Evolutionary conservation across 2,113 vertebrate species (phyloP).

Genomic region (Tringa solitaria): DNA sequence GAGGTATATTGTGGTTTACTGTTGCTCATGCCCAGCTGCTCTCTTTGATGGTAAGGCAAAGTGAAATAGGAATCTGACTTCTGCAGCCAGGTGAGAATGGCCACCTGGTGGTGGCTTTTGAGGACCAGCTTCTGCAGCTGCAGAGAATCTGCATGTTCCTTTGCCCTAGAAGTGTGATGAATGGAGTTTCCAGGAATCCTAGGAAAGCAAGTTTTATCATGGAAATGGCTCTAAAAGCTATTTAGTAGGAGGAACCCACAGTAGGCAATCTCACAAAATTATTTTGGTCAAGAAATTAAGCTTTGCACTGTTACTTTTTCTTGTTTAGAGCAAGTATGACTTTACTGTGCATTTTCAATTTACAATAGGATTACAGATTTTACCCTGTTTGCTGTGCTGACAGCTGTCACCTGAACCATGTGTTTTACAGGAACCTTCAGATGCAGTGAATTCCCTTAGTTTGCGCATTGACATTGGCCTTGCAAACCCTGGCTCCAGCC

Average conservation of each 20-base stretch:
- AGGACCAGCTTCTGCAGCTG: not conserved
- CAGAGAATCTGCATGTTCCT: not conserved
- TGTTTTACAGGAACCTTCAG: conserved; percentile 79
- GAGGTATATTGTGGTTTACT: not conserved
- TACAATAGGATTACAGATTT: not conserved
- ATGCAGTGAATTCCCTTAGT: conserved; percentile 83
- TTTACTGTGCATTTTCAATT: not conserved
- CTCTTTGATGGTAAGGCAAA: not conserved
- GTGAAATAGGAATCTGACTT: not conserved
- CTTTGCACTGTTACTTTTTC: not conserved
- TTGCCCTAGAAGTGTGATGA: not conserved
- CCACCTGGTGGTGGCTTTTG: not conserved
- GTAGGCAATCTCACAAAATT: not conserved
- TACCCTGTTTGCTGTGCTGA: not conserved
- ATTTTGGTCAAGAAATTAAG: not conserved
- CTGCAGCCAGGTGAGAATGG: not conserved
- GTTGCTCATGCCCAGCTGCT: not conserved
- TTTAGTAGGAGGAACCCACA: not conserved
- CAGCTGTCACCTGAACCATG: not conserved
- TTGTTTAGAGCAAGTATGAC: not conserved
- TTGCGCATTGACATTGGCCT: conserved; percentile 83
- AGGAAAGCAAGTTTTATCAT: not conserved
- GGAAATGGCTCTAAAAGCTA: not conserved
- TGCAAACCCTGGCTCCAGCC: conserved; percentile 75
- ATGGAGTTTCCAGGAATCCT: not conserved